Evolutionary conservation across 2,888 invertebrate species (phyloP).

Genomic region (Seira ritae): DNA sequence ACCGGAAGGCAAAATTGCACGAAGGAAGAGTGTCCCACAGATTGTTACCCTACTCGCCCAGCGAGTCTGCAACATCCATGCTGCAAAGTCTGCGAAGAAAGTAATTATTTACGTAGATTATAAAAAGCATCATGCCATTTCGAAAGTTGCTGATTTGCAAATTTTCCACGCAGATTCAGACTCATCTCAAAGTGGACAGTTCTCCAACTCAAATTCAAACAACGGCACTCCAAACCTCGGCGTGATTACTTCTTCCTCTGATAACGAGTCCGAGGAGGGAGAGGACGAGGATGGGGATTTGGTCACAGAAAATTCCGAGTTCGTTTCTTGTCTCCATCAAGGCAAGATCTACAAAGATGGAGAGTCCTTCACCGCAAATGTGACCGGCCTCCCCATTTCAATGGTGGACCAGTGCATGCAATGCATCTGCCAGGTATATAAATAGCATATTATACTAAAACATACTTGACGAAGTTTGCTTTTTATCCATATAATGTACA

Average conservation of each 20-base stretch:
- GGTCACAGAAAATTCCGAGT: conserved; percentile 63
- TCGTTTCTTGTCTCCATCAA: conserved; percentile 74
- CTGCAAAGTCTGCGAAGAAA: conserved; percentile 67
- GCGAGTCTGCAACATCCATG: conserved; percentile 63
- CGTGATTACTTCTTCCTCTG: conserved; percentile 32
- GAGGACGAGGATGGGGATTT: conserved; percentile 65
- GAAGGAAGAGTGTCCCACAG: conserved; percentile 66
- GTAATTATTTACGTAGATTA: conserved; percentile 30
- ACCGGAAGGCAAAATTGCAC: conserved; percentile 69
- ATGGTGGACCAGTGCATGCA: conserved; percentile 76
- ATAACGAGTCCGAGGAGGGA: conserved; percentile 57
- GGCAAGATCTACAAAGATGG: conserved; percentile 75
- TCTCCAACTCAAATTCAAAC: conserved; percentile 45
- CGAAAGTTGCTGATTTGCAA: no score
- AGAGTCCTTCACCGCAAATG: conserved; percentile 76
- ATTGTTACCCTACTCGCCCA: conserved; percentile 54
- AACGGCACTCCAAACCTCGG: conserved; percentile 48
- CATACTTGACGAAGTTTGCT: no score
- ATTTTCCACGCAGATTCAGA: conserved; percentile 53
- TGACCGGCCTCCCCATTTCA: conserved; percentile 74
- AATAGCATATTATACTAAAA: not conserved
- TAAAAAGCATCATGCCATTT: no score
- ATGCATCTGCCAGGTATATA: conserved; percentile 76
- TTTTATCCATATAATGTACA: no score
- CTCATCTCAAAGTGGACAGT: conserved; percentile 55